These are phyloP conservation scores for Nasonia vitripennis DNA, from an alignment of 1,140 invertebrate species.

Conservation along the genomic window DNA sequence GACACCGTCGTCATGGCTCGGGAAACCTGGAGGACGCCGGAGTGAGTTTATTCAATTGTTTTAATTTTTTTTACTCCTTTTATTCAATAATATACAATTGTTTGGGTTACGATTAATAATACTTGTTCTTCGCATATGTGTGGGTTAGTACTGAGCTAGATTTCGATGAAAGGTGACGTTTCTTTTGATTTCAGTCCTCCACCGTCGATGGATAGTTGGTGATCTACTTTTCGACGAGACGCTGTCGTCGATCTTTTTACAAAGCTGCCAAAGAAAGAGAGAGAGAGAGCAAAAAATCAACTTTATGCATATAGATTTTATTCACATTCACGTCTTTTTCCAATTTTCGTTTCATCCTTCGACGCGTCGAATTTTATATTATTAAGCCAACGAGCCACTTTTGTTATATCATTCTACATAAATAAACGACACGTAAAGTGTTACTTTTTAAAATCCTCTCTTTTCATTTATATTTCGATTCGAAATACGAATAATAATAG, in stretches of 20 bases:
- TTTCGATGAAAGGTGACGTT: background rate
- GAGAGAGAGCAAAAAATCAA: background rate
- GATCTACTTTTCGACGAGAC: conserved; percentile 35
- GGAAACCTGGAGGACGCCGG: conserved; percentile 65
- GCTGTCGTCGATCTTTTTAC: background rate
- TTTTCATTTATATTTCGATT: too few species aligned
- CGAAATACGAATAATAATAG: too few species aligned
- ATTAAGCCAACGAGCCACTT: background rate
- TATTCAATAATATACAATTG: conserved; percentile 11
- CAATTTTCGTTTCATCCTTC: too few species aligned
- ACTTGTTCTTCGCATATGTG: background rate
- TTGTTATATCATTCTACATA: background rate
- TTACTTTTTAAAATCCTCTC: background rate
- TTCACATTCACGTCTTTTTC: too few species aligned
- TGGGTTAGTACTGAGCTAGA: background rate
- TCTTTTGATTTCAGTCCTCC: conserved; percentile 60
- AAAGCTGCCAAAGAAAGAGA: conserved; percentile 13
- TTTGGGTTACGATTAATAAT: background rate
- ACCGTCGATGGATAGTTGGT: conserved; percentile 65
- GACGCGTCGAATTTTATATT: too few species aligned
- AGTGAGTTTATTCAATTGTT: conserved; percentile 59
- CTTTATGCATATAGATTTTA: too few species aligned
- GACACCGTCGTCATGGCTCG: conserved; percentile 65
- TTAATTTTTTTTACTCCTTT: conserved; percentile 7
- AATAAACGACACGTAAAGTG: background rate